These are phyloP conservation scores for Gallinago jamesoni DNA, from an alignment of 2,113 vertebrate genomes.

Conservation along the genomic window DNA sequence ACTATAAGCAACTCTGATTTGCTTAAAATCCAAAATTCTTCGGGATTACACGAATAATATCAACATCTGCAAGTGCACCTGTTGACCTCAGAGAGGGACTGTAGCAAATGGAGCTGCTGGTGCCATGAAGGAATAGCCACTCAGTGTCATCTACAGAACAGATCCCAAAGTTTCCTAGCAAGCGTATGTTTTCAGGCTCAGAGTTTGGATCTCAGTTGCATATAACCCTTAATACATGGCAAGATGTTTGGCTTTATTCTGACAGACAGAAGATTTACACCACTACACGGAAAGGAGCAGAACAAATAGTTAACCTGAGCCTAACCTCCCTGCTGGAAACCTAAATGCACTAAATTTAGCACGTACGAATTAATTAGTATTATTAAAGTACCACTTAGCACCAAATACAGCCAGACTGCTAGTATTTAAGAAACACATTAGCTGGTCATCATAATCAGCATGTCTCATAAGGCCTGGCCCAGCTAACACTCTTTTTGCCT, in stretches of 20 bases:
- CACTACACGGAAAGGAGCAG: not conserved
- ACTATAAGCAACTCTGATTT: not conserved
- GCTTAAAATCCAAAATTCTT: not conserved
- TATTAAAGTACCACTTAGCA: slow-evolving; percentile 47
- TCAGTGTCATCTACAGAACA: not conserved
- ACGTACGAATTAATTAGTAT: slow-evolving; percentile 30
- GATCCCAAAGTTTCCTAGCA: not conserved
- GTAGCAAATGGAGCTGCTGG: not conserved
- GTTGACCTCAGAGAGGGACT: not conserved
- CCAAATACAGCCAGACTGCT: not conserved
- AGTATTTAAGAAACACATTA: slow-evolving; percentile 16
- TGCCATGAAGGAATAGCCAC: not conserved
- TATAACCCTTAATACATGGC: not conserved
- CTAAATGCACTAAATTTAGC: not conserved
- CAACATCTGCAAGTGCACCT: not conserved
- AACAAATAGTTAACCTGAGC: not conserved
- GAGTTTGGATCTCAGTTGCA: not conserved
- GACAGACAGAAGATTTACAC: not conserved
- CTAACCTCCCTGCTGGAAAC: not conserved
- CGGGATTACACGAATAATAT: not conserved
- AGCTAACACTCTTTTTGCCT: not conserved
- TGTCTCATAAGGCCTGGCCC: not conserved
- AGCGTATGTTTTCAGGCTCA: not conserved
- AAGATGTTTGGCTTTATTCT: not conserved
- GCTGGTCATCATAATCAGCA: not conserved